phyloP scores from a whole-genome alignment of 2,888 invertebrate species.

The Dolichopus griseipennis region DNA sequence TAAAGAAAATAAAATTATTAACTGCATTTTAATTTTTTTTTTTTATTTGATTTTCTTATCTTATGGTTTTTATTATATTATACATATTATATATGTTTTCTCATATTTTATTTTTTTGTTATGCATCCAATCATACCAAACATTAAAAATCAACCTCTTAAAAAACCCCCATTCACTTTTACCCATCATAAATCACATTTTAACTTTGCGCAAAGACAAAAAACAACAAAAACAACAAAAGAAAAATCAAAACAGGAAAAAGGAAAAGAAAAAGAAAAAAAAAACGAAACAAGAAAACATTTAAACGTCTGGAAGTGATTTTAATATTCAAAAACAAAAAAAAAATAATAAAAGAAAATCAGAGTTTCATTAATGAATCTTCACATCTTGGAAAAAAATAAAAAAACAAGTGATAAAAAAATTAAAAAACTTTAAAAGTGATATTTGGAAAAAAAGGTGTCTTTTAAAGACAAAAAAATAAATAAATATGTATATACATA shows the following conservation, averaged over 20 bases:
- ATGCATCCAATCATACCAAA: background rate
- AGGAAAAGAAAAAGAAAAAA: no score
- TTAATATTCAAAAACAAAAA: background rate
- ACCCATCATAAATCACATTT: constrained; percentile 4
- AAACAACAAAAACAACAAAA: background rate
- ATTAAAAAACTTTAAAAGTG: no score
- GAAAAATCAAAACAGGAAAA: background rate
- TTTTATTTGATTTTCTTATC: no score
- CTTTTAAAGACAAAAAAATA: no score
- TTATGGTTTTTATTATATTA: no score
- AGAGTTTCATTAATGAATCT: background rate
- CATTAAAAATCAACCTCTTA: background rate
- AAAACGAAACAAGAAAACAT: background rate
- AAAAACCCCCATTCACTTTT: background rate
- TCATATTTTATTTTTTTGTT: background rate
- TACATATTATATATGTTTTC: no score
- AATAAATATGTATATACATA: no score
- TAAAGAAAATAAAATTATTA: no score
- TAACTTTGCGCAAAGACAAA: background rate
- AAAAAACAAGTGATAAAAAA: background rate
- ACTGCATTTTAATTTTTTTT: no score
- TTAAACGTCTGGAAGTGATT: background rate
- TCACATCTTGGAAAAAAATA: background rate
- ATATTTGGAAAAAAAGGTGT: no score
- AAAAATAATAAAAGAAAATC: background rate